phyloP scores from a whole-genome alignment of 2,888 invertebrate genomes.

The Caenorhabditis afra region DNA sequence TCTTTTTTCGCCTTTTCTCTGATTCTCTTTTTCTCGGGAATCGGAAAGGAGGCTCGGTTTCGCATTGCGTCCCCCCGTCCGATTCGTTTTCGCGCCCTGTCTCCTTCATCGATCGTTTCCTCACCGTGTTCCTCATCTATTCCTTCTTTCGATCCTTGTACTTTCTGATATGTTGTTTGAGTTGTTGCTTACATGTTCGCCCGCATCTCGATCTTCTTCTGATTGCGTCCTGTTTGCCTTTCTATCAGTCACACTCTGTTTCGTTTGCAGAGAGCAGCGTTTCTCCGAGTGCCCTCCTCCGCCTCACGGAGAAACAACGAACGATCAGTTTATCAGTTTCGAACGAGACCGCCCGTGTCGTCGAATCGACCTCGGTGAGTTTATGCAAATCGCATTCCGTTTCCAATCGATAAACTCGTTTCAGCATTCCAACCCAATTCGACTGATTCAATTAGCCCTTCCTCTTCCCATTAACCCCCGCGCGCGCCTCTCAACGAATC shows the following conservation, averaged over 20 bases:
- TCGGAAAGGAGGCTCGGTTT: constrained; percentile 13
- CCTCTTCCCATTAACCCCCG: constrained; percentile 22
- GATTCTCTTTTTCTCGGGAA: constrained; percentile 1
- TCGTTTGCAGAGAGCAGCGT: constrained; percentile 15
- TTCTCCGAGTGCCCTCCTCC: constrained; percentile 23
- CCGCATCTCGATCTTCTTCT: constrained; percentile 11
- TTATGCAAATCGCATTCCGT: constrained; percentile 6
- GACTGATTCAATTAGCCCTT: constrained; percentile 34
- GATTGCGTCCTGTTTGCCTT: constrained; percentile 8
- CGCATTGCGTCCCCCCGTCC: constrained; percentile 11
- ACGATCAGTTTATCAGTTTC: constrained; percentile 44
- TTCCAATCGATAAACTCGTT: not conserved
- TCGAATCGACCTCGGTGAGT: constrained; percentile 18
- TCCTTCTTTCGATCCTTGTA: constrained; percentile 3
- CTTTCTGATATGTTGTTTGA: constrained; percentile 19
- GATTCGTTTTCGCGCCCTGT: constrained; percentile 18
- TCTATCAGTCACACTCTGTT: constrained; percentile 25
- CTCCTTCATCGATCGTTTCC: constrained; percentile 14
- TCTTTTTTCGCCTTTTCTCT: constrained; percentile 5
- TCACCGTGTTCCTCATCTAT: not conserved
- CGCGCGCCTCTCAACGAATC: not conserved
- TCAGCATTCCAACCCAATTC: constrained; percentile 9
- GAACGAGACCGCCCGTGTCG: constrained; percentile 26
- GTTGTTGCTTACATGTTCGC: constrained; percentile 18
- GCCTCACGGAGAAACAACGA: constrained; percentile 25